Conservation (phyloP, 2,888 invertebrate species). For the Spisula solida region DNA sequence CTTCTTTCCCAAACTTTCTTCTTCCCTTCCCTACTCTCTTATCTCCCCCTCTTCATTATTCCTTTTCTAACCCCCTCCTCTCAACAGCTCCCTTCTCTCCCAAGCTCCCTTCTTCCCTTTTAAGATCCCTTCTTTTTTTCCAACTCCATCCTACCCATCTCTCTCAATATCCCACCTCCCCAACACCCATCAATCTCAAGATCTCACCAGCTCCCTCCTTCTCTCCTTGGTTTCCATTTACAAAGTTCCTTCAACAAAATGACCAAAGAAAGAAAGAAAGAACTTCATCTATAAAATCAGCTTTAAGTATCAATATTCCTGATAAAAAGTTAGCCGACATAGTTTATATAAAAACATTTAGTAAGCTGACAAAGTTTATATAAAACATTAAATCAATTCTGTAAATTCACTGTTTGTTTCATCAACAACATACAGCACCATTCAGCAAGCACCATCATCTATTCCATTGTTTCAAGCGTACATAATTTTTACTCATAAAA, state of each 20-base stretch:
- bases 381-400: not conserved
- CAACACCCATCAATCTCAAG: not conserved
- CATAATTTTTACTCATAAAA: conserved; percentile 11
- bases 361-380: not conserved
- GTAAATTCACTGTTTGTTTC: not conserved
- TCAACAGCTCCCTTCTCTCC: not conserved
- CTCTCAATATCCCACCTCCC: not conserved
- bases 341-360: not conserved
- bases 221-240: too few species aligned
- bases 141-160: not conserved
- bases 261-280: not conserved
- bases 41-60: not conserved
- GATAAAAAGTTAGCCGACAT: not conserved
- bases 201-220: too few species aligned
- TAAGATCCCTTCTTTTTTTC: not conserved
- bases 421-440: too few species aligned
- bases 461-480: not conserved
- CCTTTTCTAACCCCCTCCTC: not conserved
- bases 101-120: not conserved
- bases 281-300: not conserved
- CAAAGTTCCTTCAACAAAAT: not conserved
- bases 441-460: not conserved
- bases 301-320: not conserved
- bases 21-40: not conserved
- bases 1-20: not conserved